A percentile compares a stretch with the other conserved stretches of the same genome.
Conservation (phyloP, 2,888 invertebrate species). For the Sinhomidia bicolor region DNA sequence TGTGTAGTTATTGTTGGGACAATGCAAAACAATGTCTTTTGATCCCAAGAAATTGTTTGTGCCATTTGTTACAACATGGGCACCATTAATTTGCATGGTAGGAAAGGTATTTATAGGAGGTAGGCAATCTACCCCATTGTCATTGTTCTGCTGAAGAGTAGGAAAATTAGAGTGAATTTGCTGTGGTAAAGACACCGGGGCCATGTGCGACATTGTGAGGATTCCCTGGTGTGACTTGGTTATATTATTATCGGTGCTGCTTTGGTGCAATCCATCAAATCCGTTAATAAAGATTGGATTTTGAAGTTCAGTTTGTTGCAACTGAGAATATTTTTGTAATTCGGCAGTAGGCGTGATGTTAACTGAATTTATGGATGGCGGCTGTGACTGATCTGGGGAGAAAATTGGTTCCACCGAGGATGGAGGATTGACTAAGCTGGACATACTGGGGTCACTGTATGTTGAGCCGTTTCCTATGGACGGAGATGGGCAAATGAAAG, state of each 20-base stretch:
- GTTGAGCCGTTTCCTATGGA: slow-evolving; percentile 43
- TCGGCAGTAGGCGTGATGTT: slow-evolving; percentile 32
- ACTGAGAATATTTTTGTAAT: slow-evolving; percentile 17
- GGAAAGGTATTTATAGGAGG: slow-evolving; percentile 39
- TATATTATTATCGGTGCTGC: not conserved
- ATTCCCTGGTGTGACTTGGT: slow-evolving; percentile 11
- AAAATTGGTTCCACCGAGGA: slow-evolving; percentile 56
- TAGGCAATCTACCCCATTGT: slow-evolving; percentile 40
- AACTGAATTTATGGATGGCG: slow-evolving; percentile 15
- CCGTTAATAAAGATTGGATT: slow-evolving; percentile 15
- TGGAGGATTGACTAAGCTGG: slow-evolving; percentile 53
- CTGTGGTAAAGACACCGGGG: not conserved
- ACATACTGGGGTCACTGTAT: slow-evolving; percentile 46
- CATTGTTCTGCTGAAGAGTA: not conserved
- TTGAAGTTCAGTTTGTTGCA: not conserved
- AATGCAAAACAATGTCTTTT: slow-evolving; percentile 46
- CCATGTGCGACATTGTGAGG: slow-evolving; percentile 15
- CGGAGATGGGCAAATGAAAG: slow-evolving; percentile 66
- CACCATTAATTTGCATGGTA: slow-evolving; percentile 31
- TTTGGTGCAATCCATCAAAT: slow-evolving; percentile 9
- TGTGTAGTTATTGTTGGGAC: slow-evolving; percentile 30
- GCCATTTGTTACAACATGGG: slow-evolving; percentile 25
- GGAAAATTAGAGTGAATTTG: not conserved
- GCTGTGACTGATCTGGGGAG: slow-evolving; percentile 48
- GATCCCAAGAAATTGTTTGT: slow-evolving; percentile 6